phyloP scores from a whole-genome alignment of 2,113 vertebrate genomes.

The Ailuropoda melanoleuca region DNA sequence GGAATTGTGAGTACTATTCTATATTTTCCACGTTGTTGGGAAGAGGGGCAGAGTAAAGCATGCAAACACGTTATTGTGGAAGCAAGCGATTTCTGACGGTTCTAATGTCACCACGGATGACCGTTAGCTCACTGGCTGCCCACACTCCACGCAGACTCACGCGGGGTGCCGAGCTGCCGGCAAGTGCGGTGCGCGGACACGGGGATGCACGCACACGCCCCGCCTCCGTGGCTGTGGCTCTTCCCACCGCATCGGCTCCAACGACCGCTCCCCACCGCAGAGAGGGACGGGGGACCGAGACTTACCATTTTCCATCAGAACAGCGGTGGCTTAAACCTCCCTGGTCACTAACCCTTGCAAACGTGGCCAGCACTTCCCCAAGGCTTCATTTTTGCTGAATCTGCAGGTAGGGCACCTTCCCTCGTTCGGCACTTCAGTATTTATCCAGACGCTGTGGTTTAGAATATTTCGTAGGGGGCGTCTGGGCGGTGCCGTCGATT shows the following conservation, averaged over 20 bases:
- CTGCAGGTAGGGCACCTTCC: background rate
- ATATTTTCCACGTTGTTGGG: background rate
- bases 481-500: fast-evolving
- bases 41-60: background rate
- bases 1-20: background rate
- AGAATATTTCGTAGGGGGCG: background rate
- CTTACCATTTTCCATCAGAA: background rate
- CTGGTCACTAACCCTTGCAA: fast-evolving
- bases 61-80: background rate
- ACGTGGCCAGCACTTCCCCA: fast-evolving
- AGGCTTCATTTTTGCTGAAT: background rate
- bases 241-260: background rate
- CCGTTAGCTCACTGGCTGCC: background rate
- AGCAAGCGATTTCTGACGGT: background rate
- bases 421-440: background rate
- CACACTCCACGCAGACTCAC: fast-evolving
- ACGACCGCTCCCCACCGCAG: background rate
- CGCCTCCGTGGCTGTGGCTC: background rate
- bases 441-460: background rate
- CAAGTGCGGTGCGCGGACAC: too few species aligned
- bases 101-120: too few species aligned
- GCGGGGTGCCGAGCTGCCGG: background rate
- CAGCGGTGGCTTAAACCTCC: background rate
- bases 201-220: fast-evolving
- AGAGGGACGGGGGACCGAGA: background rate